Base-by-base conservation (phyloP, 2,888 invertebrate genomes). In the Thereva unica region DNA sequence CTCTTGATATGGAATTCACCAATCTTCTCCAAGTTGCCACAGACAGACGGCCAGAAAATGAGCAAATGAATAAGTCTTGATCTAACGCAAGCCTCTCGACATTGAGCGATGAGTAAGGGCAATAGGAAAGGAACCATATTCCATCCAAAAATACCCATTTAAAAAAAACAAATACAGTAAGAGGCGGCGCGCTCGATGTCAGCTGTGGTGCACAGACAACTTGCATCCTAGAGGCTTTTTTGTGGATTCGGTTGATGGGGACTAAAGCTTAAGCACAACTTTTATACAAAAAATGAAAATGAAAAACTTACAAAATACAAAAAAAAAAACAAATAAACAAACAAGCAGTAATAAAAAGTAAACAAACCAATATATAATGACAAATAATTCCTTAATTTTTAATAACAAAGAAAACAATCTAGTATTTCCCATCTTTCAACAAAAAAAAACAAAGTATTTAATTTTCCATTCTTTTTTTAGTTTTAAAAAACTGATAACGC, bases 1-100 rank as follows among this genome's bases (percentile, higher is more conserved):
- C 90, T 76, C 85, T 97, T 77, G 96, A 97, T 78, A 84, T 91
- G 82, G 97, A 97, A 83, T 97, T 96, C 82, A 87, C 87, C 77
- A 93, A 90, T 81, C 85, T 97, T 75, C 82, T 97, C 73, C 87
- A 89, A 75, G 84, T 86, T 71, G 93, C 92, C 76, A 95, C 95
- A 68, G 95, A 95, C 78, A 88, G 92, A 76, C 83, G 91, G 73
- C 84, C 82, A 63, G 84, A 85, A 70, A 80, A 76, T 71, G 81
- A 81, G 69, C 80, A 80, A 68, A 75, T 80, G 9, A 79, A 77
- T 70, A 81, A 81, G 71, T 81, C 81, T 75, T 81, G 81, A 81
- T 81, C 80, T 71, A 80, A 76, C 74, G 79, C 77, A 67, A 77
- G 78, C 74, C 76, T 79, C 72, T 75, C 78, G 72, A 76, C 77